Base-by-base conservation (phyloP, 2,888 invertebrate genomes). In the Baccha elongata region DNA sequence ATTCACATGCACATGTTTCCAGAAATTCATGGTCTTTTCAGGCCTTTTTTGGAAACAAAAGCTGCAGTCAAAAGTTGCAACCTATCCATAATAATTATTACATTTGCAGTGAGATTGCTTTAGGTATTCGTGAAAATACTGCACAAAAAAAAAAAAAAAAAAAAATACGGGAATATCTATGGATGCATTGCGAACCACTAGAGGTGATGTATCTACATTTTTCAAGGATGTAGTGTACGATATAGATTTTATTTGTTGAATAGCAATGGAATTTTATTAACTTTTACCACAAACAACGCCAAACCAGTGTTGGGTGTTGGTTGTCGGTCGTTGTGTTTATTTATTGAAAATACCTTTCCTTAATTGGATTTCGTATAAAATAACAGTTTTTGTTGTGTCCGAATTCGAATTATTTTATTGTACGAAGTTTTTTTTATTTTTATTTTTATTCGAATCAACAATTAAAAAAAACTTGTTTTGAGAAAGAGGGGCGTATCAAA, bases 361-460 rank as follows among this genome's bases (percentile, higher is more conserved):
- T 81, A 81, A 81, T 81, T 81, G 75, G 76, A 81, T 67, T 65
- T 76, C 42, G 76, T 71, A 62, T 67, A 50, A 67, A 81, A 81
- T 71, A 53, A 71, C 71, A 67, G 53, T 6, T 37, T 55, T 55
- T 37, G 35, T 35, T 35, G 7, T 35, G 48, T 26, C n/a, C 26
- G 26, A 13, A 48, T 48, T 10, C 19, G 5, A 11, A 13, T 48
- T 23, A 4, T 50, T n/a, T n/a, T 0, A 10, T 1, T 46, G 19
- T 0, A 6, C 8, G 10, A 1, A 7, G 10, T 29, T 26, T 29
- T 17, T 26, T 50, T 26, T 50, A 3, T 15, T 3, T 3, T 13
- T 50, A 8, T 29, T 4, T 29, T 17, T 52, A 5, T 32, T 32
- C 15, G 13, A 26, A 26, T 50, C 48, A 50, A 13, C 48, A 3